Percentiles rank a stretch among this genome's conserved stretches.
phyloP scores from a whole-genome alignment of 1,140 invertebrate species.

The Brachionus rubens region DNA sequence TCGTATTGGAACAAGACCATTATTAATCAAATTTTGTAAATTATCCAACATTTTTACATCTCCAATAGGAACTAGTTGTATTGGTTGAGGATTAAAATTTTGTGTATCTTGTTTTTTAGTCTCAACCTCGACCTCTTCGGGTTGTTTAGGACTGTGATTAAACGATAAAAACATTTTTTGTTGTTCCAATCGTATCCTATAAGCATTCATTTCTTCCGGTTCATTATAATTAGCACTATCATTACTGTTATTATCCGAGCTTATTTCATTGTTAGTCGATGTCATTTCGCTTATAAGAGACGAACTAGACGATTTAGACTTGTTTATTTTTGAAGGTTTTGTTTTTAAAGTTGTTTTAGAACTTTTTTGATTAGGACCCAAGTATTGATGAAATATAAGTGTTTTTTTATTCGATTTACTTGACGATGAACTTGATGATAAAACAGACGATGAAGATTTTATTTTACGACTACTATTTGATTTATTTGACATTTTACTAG shows the following conservation, averaged over 20 bases:
- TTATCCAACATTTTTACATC: slow-evolving; percentile 25
- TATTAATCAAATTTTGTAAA: slow-evolving; percentile 19
- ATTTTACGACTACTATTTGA: not conserved
- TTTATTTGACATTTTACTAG: slow-evolving; percentile 30
- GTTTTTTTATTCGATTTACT: slow-evolving; percentile 36
- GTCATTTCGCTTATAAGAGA: not conserved
- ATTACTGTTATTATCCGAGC: slow-evolving; percentile 35
- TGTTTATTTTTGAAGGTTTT: not conserved
- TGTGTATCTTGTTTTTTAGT: not conserved
- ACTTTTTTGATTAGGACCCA: slow-evolving; percentile 37
- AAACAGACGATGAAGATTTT: not conserved
- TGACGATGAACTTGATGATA: not conserved
- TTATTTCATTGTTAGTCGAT: not conserved
- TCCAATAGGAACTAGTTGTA: slow-evolving; percentile 7
- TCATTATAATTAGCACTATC: not conserved
- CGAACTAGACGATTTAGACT: slow-evolving; percentile 15
- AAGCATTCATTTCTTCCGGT: slow-evolving; percentile 22
- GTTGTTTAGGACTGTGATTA: slow-evolving; percentile 14
- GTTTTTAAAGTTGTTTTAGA: slow-evolving; percentile 26
- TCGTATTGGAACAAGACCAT: not conserved
- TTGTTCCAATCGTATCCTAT: slow-evolving; percentile 35
- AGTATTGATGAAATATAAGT: slow-evolving; percentile 43
- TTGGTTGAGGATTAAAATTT: slow-evolving; percentile 1
- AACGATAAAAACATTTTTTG: slow-evolving; percentile 44
- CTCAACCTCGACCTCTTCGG: not conserved